A percentile compares a stretch with the other conserved stretches of the same genome.
Conservation (phyloP, 2,797 vertebrate genomes). For the Spinus pinus region DNA sequence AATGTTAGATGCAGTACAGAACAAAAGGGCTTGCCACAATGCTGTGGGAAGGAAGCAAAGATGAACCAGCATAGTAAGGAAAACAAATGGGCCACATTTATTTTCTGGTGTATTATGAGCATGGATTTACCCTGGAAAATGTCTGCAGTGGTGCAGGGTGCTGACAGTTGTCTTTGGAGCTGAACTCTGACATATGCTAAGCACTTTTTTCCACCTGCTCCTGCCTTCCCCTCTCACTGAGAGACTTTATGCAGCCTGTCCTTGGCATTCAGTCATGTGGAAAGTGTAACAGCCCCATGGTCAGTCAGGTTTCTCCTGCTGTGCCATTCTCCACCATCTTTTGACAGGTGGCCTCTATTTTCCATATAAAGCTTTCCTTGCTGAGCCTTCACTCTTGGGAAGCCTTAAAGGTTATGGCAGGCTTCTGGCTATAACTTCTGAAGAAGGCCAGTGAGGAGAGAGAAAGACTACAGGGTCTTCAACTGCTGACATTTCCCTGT, state of each 20-base stretch:
- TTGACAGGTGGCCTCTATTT: not conserved
- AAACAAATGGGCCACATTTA: not conserved
- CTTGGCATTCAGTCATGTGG: accelerated
- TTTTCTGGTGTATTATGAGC: accelerated
- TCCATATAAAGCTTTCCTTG: not conserved
- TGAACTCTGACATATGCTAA: not conserved
- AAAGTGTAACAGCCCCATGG: accelerated
- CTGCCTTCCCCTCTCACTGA: not conserved
- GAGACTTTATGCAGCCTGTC: not conserved
- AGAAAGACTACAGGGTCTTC: not conserved
- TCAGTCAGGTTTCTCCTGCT: not conserved
- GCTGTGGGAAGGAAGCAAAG: not conserved
- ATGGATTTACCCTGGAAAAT: not conserved
- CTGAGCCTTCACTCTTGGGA: not conserved
- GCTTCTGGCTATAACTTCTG: not conserved
- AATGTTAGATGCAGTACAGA: not conserved
- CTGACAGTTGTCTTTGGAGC: not conserved
- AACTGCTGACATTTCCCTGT: not conserved
- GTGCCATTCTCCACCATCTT: not conserved
- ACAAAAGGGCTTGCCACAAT: not conserved
- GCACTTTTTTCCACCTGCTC: not conserved
- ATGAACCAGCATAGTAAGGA: accelerated
- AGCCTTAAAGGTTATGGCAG: not conserved
- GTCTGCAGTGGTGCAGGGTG: not conserved
- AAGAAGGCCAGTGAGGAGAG: not conserved